These are phyloP conservation scores for Marronus borbonicus DNA, from an alignment of 2,888 invertebrate species.

Conservation along the genomic window DNA sequence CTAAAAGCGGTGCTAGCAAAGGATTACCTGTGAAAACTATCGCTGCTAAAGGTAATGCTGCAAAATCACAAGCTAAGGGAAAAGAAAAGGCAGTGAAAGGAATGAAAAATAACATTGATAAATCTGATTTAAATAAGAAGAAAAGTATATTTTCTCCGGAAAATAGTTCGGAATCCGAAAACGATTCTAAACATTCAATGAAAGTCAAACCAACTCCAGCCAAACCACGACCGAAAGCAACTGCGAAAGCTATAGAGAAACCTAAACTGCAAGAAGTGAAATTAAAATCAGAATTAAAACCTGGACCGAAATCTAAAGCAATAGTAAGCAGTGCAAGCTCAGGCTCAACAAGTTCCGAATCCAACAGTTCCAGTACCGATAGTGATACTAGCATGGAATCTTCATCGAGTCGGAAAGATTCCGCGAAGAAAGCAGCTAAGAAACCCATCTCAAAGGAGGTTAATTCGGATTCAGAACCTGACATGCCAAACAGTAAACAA, in stretches of 20 bases:
- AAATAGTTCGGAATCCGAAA: slow-evolving; percentile 79
- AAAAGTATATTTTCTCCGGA: slow-evolving; percentile 89
- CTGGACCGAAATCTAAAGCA: slow-evolving; percentile 69
- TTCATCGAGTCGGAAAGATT: slow-evolving; percentile 50
- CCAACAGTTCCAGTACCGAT: slow-evolving; percentile 64
- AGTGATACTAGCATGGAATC: slow-evolving; percentile 64
- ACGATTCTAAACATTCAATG: slow-evolving; percentile 69
- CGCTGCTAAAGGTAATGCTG: slow-evolving; percentile 26
- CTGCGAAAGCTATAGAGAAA: slow-evolving; percentile 66
- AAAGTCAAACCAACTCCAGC: slow-evolving; percentile 67
- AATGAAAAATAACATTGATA: slow-evolving; percentile 49
- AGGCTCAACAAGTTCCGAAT: slow-evolving; percentile 63
- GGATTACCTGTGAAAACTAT: slow-evolving; percentile 6
- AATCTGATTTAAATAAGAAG: slow-evolving; percentile 72
- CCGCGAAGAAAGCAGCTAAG: slow-evolving; percentile 64
- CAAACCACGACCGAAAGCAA: slow-evolving; percentile 69
- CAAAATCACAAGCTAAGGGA: slow-evolving; percentile 54
- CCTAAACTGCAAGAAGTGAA: slow-evolving; percentile 70
- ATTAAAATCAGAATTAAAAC: slow-evolving; percentile 55
- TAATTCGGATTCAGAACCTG: slow-evolving; percentile 66
- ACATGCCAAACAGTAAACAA: slow-evolving; percentile 63
- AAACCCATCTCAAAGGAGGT: slow-evolving; percentile 66
- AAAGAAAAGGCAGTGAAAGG: slow-evolving; percentile 45
- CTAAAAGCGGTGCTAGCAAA: slow-evolving; percentile 25
- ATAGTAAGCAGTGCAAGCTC: slow-evolving; percentile 73